Percentiles rank a stretch among this genome's conserved stretches.
Conservation (phyloP, 2,888 invertebrate genomes). For the Drosophila picticornis region DNA sequence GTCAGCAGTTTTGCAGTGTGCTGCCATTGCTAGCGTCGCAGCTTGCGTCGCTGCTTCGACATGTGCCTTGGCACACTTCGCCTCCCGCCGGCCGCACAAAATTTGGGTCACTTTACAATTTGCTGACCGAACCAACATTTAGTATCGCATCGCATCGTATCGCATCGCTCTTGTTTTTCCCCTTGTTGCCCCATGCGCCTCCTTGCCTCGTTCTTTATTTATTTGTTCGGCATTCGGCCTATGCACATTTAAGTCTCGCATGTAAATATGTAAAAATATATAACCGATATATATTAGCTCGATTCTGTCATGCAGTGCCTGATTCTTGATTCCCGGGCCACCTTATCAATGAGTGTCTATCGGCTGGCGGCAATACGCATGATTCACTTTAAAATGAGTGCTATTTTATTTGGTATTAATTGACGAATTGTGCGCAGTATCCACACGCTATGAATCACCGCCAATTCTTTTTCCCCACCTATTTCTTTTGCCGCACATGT, state of each 20-base stretch:
- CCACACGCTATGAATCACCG: conserved; percentile 53
- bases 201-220: conserved; percentile 25
- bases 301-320: conserved; percentile 1
- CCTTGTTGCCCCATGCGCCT: conserved; percentile 17
- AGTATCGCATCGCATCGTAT: conserved; percentile 48
- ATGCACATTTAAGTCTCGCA: conserved; percentile 47
- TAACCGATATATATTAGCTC: conserved; percentile 4
- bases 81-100: conserved; percentile 56
- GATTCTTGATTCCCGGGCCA: conserved; percentile 13
- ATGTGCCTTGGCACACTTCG: conserved; percentile 80
- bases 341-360: conserved; percentile 52
- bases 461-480: conserved; percentile 1
- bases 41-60: conserved; percentile 7
- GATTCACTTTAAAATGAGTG: conserved; percentile 69
- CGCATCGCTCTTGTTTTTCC: conserved; percentile 58
- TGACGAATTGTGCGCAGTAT: conserved; percentile 72
- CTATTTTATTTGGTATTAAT: conserved; percentile 71
- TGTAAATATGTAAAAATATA: not conserved
- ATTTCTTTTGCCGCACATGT: not conserved
- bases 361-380: conserved; percentile 55
- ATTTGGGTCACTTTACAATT: conserved; percentile 82
- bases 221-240: conserved; percentile 63
- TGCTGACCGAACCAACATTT: conserved; percentile 70
- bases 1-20: conserved; percentile 78
- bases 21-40: conserved; percentile 41